Percentiles rank a stretch among this genome's conserved stretches.
Conservation (phyloP, 2,113 vertebrate genomes). For the Hylia prasina region DNA sequence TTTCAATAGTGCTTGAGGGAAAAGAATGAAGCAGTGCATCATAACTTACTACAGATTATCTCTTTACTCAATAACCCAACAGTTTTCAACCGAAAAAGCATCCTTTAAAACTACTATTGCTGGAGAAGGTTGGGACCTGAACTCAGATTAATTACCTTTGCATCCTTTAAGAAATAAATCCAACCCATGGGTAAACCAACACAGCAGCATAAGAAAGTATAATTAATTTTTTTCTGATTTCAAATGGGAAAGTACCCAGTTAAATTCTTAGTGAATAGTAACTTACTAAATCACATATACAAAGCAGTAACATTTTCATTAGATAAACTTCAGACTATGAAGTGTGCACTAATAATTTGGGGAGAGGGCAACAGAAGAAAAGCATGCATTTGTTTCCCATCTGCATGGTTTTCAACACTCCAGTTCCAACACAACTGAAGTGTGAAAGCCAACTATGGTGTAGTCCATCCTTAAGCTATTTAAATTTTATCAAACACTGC, state of each 20-base stretch:
- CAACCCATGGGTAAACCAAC: conserved; percentile 58
- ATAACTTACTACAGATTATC: conserved; percentile 64
- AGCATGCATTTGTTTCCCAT: conserved; percentile 32
- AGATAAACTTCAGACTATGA: background rate
- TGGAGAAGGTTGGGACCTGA: conserved; percentile 61
- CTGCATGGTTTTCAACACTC: conserved; percentile 52
- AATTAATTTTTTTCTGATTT: conserved; percentile 49
- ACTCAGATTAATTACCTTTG: conserved; percentile 61
- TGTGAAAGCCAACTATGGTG: conserved; percentile 44
- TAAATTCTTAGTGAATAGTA: background rate
- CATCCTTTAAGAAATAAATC: conserved; percentile 72
- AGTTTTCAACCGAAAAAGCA: conserved; percentile 54
- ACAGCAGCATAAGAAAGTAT: conserved; percentile 67
- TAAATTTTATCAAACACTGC: background rate
- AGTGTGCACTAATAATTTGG: background rate
- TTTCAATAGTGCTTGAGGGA: conserved; percentile 65
- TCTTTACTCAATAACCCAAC: conserved; percentile 59
- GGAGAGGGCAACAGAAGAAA: background rate
- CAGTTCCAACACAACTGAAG: conserved; percentile 16
- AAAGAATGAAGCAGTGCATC: conserved; percentile 68
- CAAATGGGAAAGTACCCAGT: conserved; percentile 11
- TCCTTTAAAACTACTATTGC: conserved; percentile 70
- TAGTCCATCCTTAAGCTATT: conserved; percentile 37
- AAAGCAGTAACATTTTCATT: background rate
- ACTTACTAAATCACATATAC: background rate